Evolutionary conservation across 1,140 invertebrate species (phyloP), one percentile per base, ranked within the genome.

Genomic region (Micrasema longulum): DNA sequence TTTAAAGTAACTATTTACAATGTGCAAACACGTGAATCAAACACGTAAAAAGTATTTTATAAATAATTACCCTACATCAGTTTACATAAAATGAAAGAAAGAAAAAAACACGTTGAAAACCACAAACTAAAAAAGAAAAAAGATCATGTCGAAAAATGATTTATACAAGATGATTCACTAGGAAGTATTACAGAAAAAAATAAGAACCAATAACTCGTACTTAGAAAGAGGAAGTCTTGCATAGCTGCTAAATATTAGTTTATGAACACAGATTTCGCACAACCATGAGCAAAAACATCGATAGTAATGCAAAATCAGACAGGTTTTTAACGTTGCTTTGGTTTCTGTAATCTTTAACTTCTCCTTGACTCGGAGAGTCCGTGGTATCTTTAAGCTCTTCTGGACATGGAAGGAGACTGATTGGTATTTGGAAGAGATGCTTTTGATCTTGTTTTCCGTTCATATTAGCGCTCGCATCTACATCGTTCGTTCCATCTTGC

Each of bases 391-490:
- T 83, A 36, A 84, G 72, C 31, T 84, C 81, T 68, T 89, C 85
- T 23, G 87, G 87, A 77, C 89, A 90, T 1, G 88, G 88, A 62
- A 90, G 76, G 20, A 86, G 81, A 16, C 88, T 86, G 1, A 80
- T 76, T 47, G 88, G 87, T 52, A 90, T 79, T 22, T 87, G 81
- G 55, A 88, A 86, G 10, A 90, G 76, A 14, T 57, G 72, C 45
- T 73, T 76, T 31, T 71, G 64, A n/a, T 62, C 69, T 10, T 53
- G 60, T 18, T 69, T 76, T 16, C 16, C 38, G 6, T 62, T 60
- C n/a, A 70, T 50, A 23, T 62, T 48, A 31, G 63, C 11, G 20
- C 16, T 62, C 11, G 10, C 20, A 23, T 22, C 67, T 1, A 50
- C 16, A 35, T 63, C 23, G 14, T 66, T 60, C 1, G 26, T 18